phyloP scores from a whole-genome alignment of 2,888 invertebrate genomes.

The Anoplius nigerrimus region DNA sequence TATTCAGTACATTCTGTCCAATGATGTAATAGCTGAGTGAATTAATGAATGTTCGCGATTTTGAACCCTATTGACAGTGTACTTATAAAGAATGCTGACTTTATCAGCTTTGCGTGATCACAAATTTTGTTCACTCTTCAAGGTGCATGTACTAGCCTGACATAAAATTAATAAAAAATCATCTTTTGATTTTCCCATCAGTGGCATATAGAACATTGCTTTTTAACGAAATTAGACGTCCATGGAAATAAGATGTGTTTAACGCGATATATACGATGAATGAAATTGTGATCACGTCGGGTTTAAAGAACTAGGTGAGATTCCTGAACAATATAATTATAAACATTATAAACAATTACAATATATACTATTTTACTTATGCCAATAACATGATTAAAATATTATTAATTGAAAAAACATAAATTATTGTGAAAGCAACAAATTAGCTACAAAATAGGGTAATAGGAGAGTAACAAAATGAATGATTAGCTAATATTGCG shows the following conservation, averaged over 20 bases:
- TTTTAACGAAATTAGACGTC: slow-evolving; percentile 38
- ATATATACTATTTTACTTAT: slow-evolving; percentile 70
- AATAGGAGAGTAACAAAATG: slow-evolving; percentile 74
- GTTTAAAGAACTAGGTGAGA: slow-evolving; percentile 51
- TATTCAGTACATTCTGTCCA: slow-evolving; percentile 2
- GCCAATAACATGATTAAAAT: slow-evolving; percentile 65
- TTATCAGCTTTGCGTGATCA: slow-evolving; percentile 53
- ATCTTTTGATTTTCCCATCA: slow-evolving; percentile 3
- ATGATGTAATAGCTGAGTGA: not conserved
- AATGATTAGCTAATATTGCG: slow-evolving; percentile 69
- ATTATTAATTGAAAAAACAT: slow-evolving; percentile 65
- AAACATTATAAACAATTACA: slow-evolving; percentile 66
- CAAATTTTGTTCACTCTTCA: slow-evolving; percentile 24
- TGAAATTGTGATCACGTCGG: slow-evolving; percentile 57
- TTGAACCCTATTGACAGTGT: slow-evolving; percentile 26
- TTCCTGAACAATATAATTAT: slow-evolving; percentile 60
- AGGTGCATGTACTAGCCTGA: not conserved
- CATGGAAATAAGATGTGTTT: slow-evolving; percentile 37
- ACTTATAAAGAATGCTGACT: slow-evolving; percentile 59
- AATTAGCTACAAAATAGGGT: slow-evolving; percentile 71
- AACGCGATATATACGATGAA: slow-evolving; percentile 22
- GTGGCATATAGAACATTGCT: not conserved
- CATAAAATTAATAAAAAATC: too few relatives aligned
- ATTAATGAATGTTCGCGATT: not conserved
- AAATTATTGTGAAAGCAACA: slow-evolving; percentile 69